These are phyloP conservation scores for Poecilia wingei DNA, from an alignment of 2,797 vertebrate genomes.

Conservation along the genomic window DNA sequence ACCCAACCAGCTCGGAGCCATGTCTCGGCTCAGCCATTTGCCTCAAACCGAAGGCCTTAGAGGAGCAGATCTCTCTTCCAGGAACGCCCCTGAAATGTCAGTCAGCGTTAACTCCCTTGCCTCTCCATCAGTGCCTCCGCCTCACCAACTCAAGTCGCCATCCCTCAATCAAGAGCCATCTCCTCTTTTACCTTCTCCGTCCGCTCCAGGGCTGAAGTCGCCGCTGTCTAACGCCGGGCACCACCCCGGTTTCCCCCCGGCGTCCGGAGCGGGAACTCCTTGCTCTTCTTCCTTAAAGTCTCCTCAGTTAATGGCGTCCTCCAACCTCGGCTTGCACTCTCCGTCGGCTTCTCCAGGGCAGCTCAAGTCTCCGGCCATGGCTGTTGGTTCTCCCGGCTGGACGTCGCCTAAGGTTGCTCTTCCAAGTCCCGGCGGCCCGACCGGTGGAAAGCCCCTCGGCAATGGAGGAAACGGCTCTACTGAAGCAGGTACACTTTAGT, in stretches of 20 bases:
- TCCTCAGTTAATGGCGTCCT: slow-evolving; percentile 90
- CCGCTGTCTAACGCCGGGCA: slow-evolving; percentile 83
- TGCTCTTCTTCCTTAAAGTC: slow-evolving; percentile 87
- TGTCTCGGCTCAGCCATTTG: slow-evolving; percentile 91
- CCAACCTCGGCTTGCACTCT: slow-evolving; percentile 89
- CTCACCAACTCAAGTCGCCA: slow-evolving; percentile 92
- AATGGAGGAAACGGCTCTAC: slow-evolving; percentile 81
- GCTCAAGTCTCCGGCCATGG: slow-evolving; percentile 92
- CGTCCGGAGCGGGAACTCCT: slow-evolving; percentile 79
- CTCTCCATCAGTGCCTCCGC: slow-evolving; percentile 86
- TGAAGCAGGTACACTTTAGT: slow-evolving; percentile 85
- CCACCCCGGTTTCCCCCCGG: slow-evolving; percentile 73
- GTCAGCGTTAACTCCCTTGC: slow-evolving; percentile 88
- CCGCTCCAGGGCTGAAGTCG: slow-evolving; percentile 91
- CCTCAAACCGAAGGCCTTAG: slow-evolving; percentile 84
- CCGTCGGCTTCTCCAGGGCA: slow-evolving; percentile 90
- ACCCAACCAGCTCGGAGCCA: slow-evolving; percentile 81
- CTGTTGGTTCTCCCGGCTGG: slow-evolving; percentile 92
- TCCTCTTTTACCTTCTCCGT: slow-evolving; percentile 89
- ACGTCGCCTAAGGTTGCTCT: slow-evolving; percentile 88
- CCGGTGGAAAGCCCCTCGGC: slow-evolving; percentile 75
- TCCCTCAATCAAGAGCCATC: slow-evolving; percentile 92
- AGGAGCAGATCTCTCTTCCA: slow-evolving; percentile 80
- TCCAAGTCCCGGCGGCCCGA: slow-evolving; percentile 89
- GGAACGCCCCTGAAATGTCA: slow-evolving; percentile 89